Conservation (phyloP, 2,113 vertebrate genomes). For the Benitochromis conjunctus region DNA sequence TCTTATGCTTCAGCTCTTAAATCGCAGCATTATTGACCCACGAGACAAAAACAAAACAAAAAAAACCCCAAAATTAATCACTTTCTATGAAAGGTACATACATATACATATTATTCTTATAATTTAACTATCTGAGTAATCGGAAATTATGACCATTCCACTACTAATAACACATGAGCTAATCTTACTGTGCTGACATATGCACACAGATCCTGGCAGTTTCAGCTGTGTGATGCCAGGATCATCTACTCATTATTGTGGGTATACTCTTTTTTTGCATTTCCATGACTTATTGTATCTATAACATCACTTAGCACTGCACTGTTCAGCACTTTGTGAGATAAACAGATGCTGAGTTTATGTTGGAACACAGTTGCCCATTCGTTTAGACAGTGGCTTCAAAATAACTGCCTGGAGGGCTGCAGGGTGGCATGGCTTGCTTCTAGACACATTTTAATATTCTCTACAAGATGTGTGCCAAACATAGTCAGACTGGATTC, state of each 20-base stretch:
- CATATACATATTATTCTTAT: not conserved
- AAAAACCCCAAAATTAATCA: too few relatives aligned
- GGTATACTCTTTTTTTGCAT: not conserved
- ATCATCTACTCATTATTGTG: not conserved
- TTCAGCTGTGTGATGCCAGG: not conserved
- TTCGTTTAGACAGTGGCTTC: not conserved
- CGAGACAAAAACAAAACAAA: not conserved
- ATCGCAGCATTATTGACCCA: not conserved
- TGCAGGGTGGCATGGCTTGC: not conserved
- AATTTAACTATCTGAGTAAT: not conserved
- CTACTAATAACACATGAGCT: not conserved
- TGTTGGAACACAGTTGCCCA: not conserved
- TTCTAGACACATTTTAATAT: not conserved
- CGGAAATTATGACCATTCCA: not conserved
- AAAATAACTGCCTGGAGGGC: not conserved
- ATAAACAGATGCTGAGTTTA: not conserved
- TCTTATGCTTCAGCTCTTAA: not conserved
- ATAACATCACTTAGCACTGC: not conserved
- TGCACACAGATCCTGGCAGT: not conserved
- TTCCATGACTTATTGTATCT: not conserved
- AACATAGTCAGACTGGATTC: not conserved
- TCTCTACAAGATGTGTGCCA: not conserved
- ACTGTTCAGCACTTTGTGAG: not conserved
- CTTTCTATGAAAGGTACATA: not conserved
- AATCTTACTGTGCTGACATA: not conserved